Evolutionary conservation across 2,888 invertebrate genomes (phyloP), one percentile per base, ranked within the genome.

Genomic region (Eilema griseolum): DNA sequence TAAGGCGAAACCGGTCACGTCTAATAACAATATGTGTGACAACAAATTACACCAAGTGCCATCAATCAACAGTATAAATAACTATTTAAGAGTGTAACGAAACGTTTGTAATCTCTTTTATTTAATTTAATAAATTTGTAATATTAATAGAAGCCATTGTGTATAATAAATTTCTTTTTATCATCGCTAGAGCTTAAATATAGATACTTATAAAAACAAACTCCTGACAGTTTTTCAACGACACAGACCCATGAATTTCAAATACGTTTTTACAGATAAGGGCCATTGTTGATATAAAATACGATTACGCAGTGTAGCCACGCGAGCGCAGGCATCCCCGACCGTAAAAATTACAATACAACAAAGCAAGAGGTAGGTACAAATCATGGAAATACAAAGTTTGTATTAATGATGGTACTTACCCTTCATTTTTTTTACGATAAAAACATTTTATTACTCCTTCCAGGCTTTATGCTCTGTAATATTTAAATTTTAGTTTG

Each of bases 261-360:
- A 93, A 93, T 93, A 91, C 90, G 89, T 89, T 93, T 92, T 91
- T 90, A 90, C 84, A 92, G 93, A 93, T 93, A 93, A 94, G 92
- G 88, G 88, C 87, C 88, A 89, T 92, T 93, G 92, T 92, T 91
- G 90, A 94, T 92, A 92, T 93, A 93, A 93, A 93, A 91, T 93
- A 94, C 89, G 93, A 93, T 94, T 90, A 94, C 92, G 91, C 88
- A 86, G 89, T 82, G 88, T 86, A 89, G 83, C 92, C 94, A 94
- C 93, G 94, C 94, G 85, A 93, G 85, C 89, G 80, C 85, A 84
- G 83, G 84, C 88, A 90, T 91, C 90, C 89, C 80, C 85, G 82
- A 82, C 88, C 86, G 88, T 93, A 94, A 92, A 94, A 93, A 93
- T 93, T 92, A 93, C 91, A 93, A 93, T 92, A 91, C 89, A 91